A percentile compares a stretch with the other conserved stretches of the same genome.
These are phyloP conservation scores for Chaitophorus viminalis DNA, from an alignment of 2,888 invertebrate genomes.

Conservation along the genomic window DNA sequence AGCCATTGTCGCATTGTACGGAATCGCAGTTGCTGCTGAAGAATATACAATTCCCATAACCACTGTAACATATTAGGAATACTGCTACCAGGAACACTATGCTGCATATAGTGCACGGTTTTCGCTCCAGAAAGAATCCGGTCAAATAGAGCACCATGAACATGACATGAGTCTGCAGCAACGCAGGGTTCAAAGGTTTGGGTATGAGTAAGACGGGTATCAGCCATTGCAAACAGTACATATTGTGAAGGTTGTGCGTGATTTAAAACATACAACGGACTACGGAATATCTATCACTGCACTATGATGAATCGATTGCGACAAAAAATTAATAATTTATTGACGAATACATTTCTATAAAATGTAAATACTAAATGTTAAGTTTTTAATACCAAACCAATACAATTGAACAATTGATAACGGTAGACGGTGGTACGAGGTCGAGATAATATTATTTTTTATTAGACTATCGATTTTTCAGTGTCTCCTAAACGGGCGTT, in stretches of 20 bases:
- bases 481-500: constrained; percentile 3
- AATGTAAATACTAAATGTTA: too few species aligned
- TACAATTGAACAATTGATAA: constrained; percentile 22
- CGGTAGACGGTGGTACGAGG: neutral
- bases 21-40: constrained; percentile 84
- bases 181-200: constrained; percentile 95
- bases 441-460: constrained; percentile 20
- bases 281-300: neutral
- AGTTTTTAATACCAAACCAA: neutral
- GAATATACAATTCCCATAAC: constrained; percentile 93
- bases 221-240: constrained; percentile 98
- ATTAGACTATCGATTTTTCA: constrained; percentile 40
- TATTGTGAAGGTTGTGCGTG: constrained; percentile 67
- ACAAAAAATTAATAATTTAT: neutral
- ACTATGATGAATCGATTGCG: neutral
- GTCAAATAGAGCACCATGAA: constrained; percentile 96
- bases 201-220: constrained; percentile 96
- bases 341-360: neutral
- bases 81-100: constrained; percentile 93
- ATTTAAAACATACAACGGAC: neutral
- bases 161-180: constrained; percentile 96
- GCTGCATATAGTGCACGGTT: constrained; percentile 97
- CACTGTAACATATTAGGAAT: constrained; percentile 94
- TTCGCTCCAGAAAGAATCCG: constrained; percentile 95
- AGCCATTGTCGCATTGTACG: constrained; percentile 68